Base-by-base conservation (phyloP, 1,140 invertebrate species). In the Drosophila azteca region DNA sequence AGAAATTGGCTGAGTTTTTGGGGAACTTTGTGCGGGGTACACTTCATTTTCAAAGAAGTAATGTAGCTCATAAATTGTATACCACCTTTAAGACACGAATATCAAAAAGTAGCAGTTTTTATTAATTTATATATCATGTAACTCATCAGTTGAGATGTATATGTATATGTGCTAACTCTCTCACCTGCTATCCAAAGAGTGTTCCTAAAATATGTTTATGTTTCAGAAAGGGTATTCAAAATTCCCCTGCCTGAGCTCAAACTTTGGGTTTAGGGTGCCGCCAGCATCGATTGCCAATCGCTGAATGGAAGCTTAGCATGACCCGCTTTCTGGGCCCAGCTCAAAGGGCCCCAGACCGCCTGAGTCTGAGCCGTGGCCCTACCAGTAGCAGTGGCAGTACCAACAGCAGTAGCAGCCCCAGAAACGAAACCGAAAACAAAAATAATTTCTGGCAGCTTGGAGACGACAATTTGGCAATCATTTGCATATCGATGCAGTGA, bases 401-500 rank as follows among this genome's bases (percentile, higher is more conserved):
- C 41, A 17, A 55, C 17, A 55, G 31, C 62, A 68, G 60, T 50
- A 72, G 68, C 49, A 78, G 62, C 53, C 51, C 62, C 67, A 41
- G 26, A 6, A 17, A 31, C 35, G 6, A 7, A 29, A 39, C 35
- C 11, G 39, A n/a, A 49, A 63, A 7, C 50, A 57, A 9, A 9
- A 45, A 24, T 24, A 53, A 31, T 65, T 50, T 55, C 53, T 73
- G 43, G 44, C 64, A 64, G 59, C 57, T 61, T 44, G 51, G 15
- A 46, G 45, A 60, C 74, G 59, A 83, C 77, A 80, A 85, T 85
- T 85, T 81, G 82, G 81, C 62, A 87, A 85, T 84, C 51, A 85
- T 85, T 85, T 87, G 82, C 82, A 82, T 88, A 87, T 87, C 79
- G 53, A 41, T 72, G 79, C 59, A 64, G 24, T 46, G 67, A 88